Conservation (phyloP, 2,888 invertebrate species). For the Emmelina monodactyla region DNA sequence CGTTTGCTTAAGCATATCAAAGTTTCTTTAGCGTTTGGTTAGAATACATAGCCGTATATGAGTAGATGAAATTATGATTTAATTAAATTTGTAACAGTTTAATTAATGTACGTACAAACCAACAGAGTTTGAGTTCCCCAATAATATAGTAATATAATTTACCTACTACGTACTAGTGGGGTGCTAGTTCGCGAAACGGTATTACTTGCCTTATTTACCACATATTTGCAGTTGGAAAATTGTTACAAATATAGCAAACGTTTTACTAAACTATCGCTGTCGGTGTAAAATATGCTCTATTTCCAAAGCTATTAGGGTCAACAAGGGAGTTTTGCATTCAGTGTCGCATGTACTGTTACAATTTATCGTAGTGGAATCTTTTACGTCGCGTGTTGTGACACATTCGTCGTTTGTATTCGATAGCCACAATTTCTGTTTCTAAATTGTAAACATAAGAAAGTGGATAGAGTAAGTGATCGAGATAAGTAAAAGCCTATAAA, state of each 20-base stretch:
- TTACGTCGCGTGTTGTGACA: not conserved
- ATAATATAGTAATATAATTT: too few species aligned
- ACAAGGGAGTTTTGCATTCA: not conserved
- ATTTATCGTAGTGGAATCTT: slow-evolving; percentile 1
- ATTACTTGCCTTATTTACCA: not conserved
- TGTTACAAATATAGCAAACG: not conserved
- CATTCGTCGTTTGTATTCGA: not conserved
- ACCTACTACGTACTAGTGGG: too few species aligned
- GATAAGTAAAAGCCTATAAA: not conserved
- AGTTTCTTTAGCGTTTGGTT: too few species aligned
- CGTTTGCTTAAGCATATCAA: too few species aligned
- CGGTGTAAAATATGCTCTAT: not conserved
- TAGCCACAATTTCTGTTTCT: not conserved
- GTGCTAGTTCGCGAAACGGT: slow-evolving; percentile 1
- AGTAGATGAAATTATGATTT: too few species aligned
- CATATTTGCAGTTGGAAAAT: slow-evolving; percentile 1
- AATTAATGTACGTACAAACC: too few species aligned
- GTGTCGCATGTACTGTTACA: not conserved
- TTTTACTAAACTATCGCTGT: not conserved
- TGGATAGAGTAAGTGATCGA: not conserved
- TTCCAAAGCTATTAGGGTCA: not conserved
- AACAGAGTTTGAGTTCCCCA: too few species aligned
- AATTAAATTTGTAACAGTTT: too few species aligned
- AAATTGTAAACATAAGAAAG: not conserved
- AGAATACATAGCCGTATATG: too few species aligned